phyloP scores from a whole-genome alignment of 2,888 invertebrate genomes.

The Acleris holmiana region DNA sequence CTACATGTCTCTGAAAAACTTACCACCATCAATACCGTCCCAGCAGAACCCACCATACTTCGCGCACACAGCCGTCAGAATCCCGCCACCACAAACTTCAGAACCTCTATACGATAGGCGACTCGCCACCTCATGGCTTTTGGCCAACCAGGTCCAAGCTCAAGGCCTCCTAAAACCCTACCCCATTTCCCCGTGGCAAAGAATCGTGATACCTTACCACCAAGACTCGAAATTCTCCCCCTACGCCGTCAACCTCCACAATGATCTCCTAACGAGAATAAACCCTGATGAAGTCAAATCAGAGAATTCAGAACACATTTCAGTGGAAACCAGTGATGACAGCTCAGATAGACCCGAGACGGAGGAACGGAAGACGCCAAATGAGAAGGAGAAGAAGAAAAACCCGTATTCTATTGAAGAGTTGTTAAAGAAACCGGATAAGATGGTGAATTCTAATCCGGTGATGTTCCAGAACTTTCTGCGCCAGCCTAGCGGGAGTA shows the following conservation, averaged over 20 bases:
- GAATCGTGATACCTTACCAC: conserved; percentile 84
- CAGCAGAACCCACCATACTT: conserved; percentile 71
- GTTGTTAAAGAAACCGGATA: conserved; percentile 91
- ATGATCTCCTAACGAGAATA: conserved; percentile 68
- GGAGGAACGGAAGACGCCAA: conserved; percentile 62
- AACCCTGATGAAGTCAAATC: conserved; percentile 74
- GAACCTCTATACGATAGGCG: conserved; percentile 77
- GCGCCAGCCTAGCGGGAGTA: conserved; percentile 85
- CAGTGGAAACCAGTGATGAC: conserved; percentile 85
- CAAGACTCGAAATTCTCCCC: conserved; percentile 69
- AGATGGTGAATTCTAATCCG: conserved; percentile 74
- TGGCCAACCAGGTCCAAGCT: conserved; percentile 81
- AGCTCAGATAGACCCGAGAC: conserved; percentile 83
- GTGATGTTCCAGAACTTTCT: conserved; percentile 74
- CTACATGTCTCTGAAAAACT: conserved; percentile 74
- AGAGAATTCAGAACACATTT: conserved; percentile 75
- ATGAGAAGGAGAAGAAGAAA: conserved; percentile 85
- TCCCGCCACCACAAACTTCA: conserved; percentile 66
- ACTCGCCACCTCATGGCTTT: conserved; percentile 82
- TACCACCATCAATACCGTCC: conserved; percentile 58
- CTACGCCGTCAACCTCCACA: conserved; percentile 68
- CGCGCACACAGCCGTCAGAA: conserved; percentile 71
- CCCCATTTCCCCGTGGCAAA: conserved; percentile 84
- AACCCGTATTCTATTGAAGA: conserved; percentile 96
- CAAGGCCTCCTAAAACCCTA: conserved; percentile 79